These are phyloP conservation scores for Scytalopus superciliaris DNA, from an alignment of 2,113 vertebrate genomes.

Conservation along the genomic window DNA sequence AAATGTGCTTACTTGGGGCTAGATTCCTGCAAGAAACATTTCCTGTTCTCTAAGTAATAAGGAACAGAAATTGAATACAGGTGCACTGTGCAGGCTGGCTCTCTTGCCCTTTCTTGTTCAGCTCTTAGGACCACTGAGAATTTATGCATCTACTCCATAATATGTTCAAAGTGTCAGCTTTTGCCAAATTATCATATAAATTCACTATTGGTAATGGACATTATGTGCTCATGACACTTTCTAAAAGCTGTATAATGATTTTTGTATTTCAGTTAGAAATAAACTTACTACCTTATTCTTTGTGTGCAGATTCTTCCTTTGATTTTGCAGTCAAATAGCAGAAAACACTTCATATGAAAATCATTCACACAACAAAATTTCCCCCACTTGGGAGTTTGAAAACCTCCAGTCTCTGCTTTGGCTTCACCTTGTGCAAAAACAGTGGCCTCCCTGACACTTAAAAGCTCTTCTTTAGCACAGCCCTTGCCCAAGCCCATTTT, in stretches of 20 bases:
- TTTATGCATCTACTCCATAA: background rate
- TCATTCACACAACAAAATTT: background rate
- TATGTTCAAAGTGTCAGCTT: background rate
- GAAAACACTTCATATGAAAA: background rate
- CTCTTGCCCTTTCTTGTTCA: background rate
- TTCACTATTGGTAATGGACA: background rate
- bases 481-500: background rate
- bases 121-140: background rate
- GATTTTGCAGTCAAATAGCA: background rate
- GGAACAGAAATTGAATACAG: constrained; percentile 23
- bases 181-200: background rate
- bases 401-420: background rate
- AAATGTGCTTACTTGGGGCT: constrained; percentile 3
- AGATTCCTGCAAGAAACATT: constrained; percentile 44
- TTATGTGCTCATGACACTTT: background rate
- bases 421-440: background rate
- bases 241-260: background rate
- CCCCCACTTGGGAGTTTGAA: background rate
- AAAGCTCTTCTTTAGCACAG: background rate
- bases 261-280: background rate
- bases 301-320: background rate
- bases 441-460: background rate
- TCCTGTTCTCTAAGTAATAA: constrained; percentile 29
- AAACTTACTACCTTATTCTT: background rate
- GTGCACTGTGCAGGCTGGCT: background rate